Conservation (phyloP, 1,140 invertebrate species). For the Calephelis nemesis region DNA sequence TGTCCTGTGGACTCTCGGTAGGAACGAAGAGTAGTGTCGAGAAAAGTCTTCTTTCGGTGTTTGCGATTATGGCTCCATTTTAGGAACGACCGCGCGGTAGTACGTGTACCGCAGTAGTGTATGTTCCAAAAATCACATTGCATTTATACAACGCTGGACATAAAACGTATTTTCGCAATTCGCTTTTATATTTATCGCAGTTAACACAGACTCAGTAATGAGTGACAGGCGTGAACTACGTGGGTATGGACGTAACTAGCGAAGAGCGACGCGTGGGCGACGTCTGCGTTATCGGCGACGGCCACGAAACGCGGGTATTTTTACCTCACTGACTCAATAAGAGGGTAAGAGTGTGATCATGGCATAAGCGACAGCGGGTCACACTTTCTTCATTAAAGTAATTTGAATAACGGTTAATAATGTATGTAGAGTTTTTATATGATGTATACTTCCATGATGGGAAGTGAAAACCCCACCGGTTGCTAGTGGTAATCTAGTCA, state of each 20-base stretch:
- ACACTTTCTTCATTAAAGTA: neutral
- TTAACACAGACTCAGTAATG: slow-evolving; percentile 37
- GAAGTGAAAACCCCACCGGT: too few relatives aligned
- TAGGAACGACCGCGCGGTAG: too few relatives aligned
- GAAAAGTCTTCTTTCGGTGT: too few relatives aligned
- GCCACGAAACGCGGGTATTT: slow-evolving; percentile 54
- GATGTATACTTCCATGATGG: too few relatives aligned
- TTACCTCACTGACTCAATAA: slow-evolving; percentile 48
- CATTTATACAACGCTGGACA: neutral
- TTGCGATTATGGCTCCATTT: too few relatives aligned
- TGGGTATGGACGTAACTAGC: slow-evolving; percentile 22
- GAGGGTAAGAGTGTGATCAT: neutral
- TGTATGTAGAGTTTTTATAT: too few relatives aligned
- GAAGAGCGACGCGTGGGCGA: slow-evolving; percentile 40
- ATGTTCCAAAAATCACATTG: too few relatives aligned
- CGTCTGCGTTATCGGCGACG: slow-evolving; percentile 43
- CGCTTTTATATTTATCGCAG: slow-evolving; percentile 41
- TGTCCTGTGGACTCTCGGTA: too few relatives aligned
- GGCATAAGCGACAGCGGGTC: neutral
- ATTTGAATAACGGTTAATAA: too few relatives aligned
- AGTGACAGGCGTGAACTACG: slow-evolving; percentile 28
- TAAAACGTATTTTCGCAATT: slow-evolving; percentile 16
- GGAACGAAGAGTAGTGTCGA: too few relatives aligned
- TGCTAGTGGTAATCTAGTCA: too few relatives aligned
- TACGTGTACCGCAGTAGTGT: too few relatives aligned